Conservation (phyloP, 2,888 invertebrate species). For the Tromatobia lineatoria region DNA sequence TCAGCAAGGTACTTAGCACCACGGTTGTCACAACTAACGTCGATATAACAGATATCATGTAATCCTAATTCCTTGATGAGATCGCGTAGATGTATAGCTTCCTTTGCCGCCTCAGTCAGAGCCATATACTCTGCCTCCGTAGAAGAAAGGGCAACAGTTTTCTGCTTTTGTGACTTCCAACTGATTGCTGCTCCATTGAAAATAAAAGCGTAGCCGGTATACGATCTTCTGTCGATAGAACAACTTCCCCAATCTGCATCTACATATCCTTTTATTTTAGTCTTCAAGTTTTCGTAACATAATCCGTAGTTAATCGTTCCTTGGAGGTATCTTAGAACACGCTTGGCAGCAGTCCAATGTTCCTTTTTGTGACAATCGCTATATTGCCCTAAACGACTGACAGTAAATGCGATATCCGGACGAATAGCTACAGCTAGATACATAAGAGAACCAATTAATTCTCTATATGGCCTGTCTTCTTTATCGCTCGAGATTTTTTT, state of each 20-base stretch:
- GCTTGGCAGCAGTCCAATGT: background rate
- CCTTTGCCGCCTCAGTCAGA: background rate
- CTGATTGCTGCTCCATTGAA: too few species aligned
- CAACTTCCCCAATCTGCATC: background rate
- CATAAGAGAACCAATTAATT: constrained; percentile 2
- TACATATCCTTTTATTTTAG: background rate
- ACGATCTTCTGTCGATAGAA: background rate
- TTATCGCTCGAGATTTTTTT: background rate
- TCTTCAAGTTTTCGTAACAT: background rate
- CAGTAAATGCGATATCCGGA: background rate
- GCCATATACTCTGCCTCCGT: background rate
- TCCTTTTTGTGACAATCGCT: background rate
- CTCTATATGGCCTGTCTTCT: constrained; percentile 1
- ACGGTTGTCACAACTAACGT: background rate
- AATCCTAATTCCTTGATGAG: background rate
- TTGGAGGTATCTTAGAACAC: background rate
- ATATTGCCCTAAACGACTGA: background rate
- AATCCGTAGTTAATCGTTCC: background rate
- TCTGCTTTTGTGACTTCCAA: too few species aligned
- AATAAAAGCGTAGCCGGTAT: too few species aligned
- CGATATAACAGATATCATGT: background rate
- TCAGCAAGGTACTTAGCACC: background rate
- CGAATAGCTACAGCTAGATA: background rate
- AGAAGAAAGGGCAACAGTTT: too few species aligned
- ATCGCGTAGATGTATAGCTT: background rate